phyloP scores from a whole-genome alignment of 2,888 invertebrate genomes.

The Diabrotica balteata region DNA sequence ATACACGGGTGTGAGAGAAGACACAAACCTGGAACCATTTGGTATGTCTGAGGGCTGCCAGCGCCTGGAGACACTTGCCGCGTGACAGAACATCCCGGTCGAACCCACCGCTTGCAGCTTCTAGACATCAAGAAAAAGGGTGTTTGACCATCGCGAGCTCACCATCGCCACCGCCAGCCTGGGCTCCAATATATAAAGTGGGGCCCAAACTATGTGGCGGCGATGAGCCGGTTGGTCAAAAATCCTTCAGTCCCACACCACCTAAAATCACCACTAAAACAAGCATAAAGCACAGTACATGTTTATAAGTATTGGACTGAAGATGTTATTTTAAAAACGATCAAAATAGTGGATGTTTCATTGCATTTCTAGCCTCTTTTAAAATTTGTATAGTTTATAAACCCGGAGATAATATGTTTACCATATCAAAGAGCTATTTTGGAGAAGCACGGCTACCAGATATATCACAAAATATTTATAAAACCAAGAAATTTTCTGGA shows the following conservation, averaged over 20 bases:
- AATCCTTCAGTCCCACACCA: constrained; percentile 68
- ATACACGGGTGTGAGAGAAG: constrained; percentile 57
- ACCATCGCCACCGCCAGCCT: constrained; percentile 34
- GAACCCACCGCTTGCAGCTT: constrained; percentile 74
- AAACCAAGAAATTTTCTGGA: too few relatives aligned
- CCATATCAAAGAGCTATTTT: too few relatives aligned
- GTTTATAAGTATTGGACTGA: constrained; percentile 58
- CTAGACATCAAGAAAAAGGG: constrained; percentile 67
- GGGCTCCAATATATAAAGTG: constrained; percentile 7
- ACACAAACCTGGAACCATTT: constrained; percentile 99
- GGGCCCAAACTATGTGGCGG: constrained; percentile 22
- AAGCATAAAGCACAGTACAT: constrained; percentile 56
- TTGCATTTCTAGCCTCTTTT: too few relatives aligned
- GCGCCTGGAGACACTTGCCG: constrained; percentile 99
- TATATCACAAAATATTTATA: too few relatives aligned
- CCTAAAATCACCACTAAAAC: constrained; percentile 58
- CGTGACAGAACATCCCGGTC: constrained; percentile 95
- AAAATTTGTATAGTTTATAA: too few relatives aligned
- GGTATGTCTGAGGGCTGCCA: constrained; percentile 99
- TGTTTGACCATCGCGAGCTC: constrained; percentile 75
- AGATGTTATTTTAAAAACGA: background rate
- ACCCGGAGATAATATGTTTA: too few relatives aligned
- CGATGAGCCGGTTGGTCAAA: constrained; percentile 68
- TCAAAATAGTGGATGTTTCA: too few relatives aligned
- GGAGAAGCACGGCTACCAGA: too few relatives aligned